Evolutionary conservation across 2,113 vertebrate genomes (phyloP), one percentile per base, ranked within the genome.

Genomic region (Myocastor coypus): DNA sequence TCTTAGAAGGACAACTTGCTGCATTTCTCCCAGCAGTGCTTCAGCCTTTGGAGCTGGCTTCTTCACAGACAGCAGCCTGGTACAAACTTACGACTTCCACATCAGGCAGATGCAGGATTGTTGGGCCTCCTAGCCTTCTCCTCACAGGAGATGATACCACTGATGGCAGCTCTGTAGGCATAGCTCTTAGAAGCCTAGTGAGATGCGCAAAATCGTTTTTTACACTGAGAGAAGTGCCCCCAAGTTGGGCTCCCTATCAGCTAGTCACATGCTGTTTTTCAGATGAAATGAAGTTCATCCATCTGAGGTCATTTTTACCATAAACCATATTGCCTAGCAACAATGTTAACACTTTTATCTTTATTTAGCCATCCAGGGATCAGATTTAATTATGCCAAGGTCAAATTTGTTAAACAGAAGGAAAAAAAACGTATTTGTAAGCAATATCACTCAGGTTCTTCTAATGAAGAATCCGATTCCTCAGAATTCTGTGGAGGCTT

Each of bases 381-480:
- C 37, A 82, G 4, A 92, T 57, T 50, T 77, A 86, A 4, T 80
- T 68, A 30, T 63, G 32, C 63, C 13, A 91, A 52, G 19, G 30
- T 85, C 52, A 87, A 26, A n/a, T 14, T 63, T 77, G 81, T 59
- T 92, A 55, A 77, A n/a, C 26, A 75, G 91, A 84, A 85, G 46
- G 57, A 8, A 3, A 80, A 89, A 82, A 11, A 10, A 6, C 16
- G n/a, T n/a, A 66, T 94, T 92, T 89, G 12, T 40, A 59, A 92
- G 7, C 52, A 88, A 22, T 85, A 42, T 80, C 80, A 77, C 20
- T 66, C 20, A 64, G 28, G 46, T 50, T 95, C 89, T 96, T 92
- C 46, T 86, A 34, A 87, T 19, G 61, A 89, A 87, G 37, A 82
- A 66, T 85, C 14, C 83, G 24, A 66, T 42, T 77, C 34, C n/a